phyloP scores from a whole-genome alignment of 2,797 vertebrate genomes.

The Lindbergichthys nudifrons region DNA sequence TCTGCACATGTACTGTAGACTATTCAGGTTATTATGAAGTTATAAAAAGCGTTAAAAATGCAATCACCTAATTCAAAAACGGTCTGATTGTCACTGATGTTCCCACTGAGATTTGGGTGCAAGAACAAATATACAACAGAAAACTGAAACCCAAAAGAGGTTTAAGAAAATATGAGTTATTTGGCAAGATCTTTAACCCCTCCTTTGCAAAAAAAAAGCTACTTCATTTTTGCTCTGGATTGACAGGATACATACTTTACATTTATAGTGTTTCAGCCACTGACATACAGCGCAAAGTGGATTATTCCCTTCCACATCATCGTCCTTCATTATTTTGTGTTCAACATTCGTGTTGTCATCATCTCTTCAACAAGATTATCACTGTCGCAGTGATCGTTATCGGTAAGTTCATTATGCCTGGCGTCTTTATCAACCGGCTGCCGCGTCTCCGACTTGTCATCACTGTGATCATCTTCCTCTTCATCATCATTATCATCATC shows the following conservation, averaged over 20 bases:
- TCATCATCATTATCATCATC: conserved; percentile 25
- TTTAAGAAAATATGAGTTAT: background rate
- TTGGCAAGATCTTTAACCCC: background rate
- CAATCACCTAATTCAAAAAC: no score
- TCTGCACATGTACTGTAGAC: no score
- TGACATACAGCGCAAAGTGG: conserved; percentile 2
- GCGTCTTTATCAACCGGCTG: conserved; percentile 50
- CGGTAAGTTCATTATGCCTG: conserved; percentile 49
- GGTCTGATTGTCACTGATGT: no score
- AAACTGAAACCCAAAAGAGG: background rate
- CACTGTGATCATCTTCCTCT: conserved; percentile 35
- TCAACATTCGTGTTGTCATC: conserved; percentile 53
- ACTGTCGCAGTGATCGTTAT: conserved; percentile 57
- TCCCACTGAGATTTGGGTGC: no score
- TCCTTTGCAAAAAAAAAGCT: background rate
- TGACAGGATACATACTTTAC: background rate
- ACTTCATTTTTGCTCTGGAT: background rate
- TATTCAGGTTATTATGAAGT: no score
- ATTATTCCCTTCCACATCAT: conserved; percentile 40
- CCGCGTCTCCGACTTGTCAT: conserved; percentile 38
- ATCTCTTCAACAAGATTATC: conserved; percentile 65
- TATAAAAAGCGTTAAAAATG: no score
- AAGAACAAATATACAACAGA: no score
- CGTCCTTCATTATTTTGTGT: conserved; percentile 54
- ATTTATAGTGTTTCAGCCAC: conserved; percentile 8